Conservation (phyloP, 1,140 invertebrate species). For the Atta texana region DNA sequence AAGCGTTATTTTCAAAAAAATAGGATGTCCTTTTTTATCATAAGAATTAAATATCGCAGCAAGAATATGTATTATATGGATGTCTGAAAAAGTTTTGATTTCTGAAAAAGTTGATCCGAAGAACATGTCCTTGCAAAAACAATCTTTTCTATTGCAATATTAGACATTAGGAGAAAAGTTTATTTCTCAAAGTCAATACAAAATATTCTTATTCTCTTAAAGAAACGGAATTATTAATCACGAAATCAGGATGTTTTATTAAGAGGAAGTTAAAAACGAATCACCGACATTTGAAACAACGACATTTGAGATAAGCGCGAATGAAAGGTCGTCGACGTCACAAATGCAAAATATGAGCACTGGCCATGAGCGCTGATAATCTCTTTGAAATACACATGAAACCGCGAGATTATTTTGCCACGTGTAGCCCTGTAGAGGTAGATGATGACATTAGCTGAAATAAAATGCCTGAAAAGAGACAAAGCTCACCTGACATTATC, state of each 20-base stretch:
- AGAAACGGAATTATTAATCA: not conserved
- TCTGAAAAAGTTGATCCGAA: not conserved
- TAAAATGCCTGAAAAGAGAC: not conserved
- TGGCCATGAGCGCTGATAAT: not conserved
- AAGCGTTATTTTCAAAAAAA: not conserved
- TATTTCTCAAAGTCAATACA: not conserved
- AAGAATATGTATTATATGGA: not conserved
- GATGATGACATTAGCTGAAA: constrained; percentile 8
- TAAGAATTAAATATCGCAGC: not conserved
- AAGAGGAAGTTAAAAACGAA: not conserved
- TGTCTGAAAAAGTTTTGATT: not conserved
- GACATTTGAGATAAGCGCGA: not conserved
- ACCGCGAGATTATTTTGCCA: constrained; percentile 18
- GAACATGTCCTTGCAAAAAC: not conserved
- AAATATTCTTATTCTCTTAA: not conserved
- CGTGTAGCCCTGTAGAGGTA: not conserved
- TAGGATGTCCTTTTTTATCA: not conserved
- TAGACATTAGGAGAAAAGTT: not conserved
- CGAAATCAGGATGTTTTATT: not conserved
- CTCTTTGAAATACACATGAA: not conserved
- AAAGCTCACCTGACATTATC: not conserved
- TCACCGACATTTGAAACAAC: not conserved
- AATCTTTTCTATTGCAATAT: not conserved
- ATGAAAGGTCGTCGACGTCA: not conserved
- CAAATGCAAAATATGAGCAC: not conserved